Evolutionary conservation across 2,113 vertebrate species (phyloP).

Genomic region (Gopherus evgoodei): DNA sequence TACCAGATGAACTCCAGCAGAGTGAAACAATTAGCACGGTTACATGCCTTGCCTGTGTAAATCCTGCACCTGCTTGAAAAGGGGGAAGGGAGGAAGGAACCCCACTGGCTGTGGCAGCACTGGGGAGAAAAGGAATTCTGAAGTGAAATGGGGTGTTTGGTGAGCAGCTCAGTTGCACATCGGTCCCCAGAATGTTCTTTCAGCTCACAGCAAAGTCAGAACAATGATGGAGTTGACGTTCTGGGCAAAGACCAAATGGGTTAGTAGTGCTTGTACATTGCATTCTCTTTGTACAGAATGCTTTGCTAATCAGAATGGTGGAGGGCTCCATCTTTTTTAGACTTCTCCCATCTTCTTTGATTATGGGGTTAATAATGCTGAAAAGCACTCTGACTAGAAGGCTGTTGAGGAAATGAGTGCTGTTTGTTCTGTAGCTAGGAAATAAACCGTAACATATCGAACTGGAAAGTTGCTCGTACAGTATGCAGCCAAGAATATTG

Average conservation of each 20-base stretch:
- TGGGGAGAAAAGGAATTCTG: neutral
- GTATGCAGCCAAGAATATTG: conserved; percentile 57
- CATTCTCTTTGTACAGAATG: conserved; percentile 27
- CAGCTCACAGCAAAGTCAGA: neutral
- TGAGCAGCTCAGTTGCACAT: neutral
- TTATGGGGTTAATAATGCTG: conserved; percentile 72
- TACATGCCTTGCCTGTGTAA: neutral
- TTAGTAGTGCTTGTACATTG: neutral
- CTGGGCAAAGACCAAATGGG: neutral
- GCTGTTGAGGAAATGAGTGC: conserved; percentile 61
- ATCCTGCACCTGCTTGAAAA: neutral
- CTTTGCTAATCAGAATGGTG: conserved; percentile 56
- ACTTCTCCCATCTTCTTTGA: conserved; percentile 57
- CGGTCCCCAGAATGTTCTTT: neutral
- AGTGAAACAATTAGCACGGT: neutral
- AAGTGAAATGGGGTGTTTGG: neutral
- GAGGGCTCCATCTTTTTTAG: conserved; percentile 57
- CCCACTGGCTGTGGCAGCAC: neutral
- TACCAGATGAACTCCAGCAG: neutral
- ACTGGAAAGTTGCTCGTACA: conserved; percentile 53
- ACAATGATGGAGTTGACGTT: neutral
- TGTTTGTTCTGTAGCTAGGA: conserved; percentile 66
- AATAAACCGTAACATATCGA: conserved; percentile 64
- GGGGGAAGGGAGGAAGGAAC: too few species aligned
- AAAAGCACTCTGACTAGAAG: conserved; percentile 66